These are phyloP conservation scores for Notoglanidium macrostoma DNA, from an alignment of 2,797 vertebrate species.

Conservation along the genomic window DNA sequence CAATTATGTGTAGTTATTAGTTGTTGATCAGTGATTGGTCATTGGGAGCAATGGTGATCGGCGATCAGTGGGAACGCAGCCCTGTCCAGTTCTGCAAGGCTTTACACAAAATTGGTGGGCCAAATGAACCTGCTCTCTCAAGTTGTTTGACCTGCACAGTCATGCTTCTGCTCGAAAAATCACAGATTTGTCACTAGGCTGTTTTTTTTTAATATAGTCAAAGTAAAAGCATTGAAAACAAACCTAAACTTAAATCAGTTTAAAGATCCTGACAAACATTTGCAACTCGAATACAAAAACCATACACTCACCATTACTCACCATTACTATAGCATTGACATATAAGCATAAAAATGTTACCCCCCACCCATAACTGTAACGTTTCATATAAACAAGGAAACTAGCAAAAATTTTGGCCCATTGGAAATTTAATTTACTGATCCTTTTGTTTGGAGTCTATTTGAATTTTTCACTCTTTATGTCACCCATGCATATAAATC, in stretches of 20 bases:
- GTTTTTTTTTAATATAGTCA: not conserved
- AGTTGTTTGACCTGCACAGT: not conserved
- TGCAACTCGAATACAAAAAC: not conserved
- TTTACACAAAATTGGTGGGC: too few species aligned
- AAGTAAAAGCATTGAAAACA: not conserved
- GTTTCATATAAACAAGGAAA: not conserved
- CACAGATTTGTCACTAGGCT: not conserved
- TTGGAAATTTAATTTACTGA: not conserved
- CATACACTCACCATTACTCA: not conserved
- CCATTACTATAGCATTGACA: not conserved
- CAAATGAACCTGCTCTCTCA: not conserved
- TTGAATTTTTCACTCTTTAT: not conserved
- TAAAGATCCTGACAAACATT: not conserved
- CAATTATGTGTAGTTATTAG: not conserved
- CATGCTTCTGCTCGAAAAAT: not conserved
- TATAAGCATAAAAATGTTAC: not conserved
- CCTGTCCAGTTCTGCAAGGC: not conserved
- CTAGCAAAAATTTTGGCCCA: not conserved
- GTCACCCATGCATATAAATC: not conserved
- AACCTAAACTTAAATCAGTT: too few species aligned
- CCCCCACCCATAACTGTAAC: not conserved
- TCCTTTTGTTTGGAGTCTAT: not conserved
- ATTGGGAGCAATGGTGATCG: not conserved
- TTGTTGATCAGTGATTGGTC: not conserved
- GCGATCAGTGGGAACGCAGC: not conserved